phyloP scores from a whole-genome alignment of 2,113 vertebrate genomes.

The Mesocricetus auratus region DNA sequence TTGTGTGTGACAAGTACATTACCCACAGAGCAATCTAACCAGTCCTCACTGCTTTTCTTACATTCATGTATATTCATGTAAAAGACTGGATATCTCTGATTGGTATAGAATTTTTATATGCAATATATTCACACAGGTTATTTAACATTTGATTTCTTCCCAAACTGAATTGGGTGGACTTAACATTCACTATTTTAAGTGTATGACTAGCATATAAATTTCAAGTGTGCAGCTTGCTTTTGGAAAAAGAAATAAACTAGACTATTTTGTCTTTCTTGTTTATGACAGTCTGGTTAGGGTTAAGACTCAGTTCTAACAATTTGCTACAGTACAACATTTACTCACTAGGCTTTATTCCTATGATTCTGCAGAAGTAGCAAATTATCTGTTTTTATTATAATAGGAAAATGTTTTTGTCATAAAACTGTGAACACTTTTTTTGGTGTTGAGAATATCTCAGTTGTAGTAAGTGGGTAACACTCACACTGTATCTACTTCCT shows the following conservation, averaged over 20 bases:
- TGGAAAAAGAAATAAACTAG: not conserved
- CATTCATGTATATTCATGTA: not conserved
- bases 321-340: not conserved
- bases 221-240: not conserved
- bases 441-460: not conserved
- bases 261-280: not conserved
- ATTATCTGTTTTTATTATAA: constrained; percentile 18
- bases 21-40: not conserved
- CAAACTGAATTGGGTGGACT: not conserved
- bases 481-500: not conserved
- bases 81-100: constrained; percentile 2
- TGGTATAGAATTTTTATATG: not conserved
- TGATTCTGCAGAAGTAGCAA: constrained; percentile 31
- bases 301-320: constrained; percentile 19
- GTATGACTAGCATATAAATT: constrained; percentile 12
- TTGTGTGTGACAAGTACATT: not conserved
- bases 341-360: not conserved
- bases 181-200: not conserved
- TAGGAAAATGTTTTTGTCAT: not conserved
- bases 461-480: not conserved
- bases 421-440: not conserved
- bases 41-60: constrained; percentile 12
- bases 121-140: not conserved
- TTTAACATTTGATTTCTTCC: constrained; percentile 3
- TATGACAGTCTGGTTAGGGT: not conserved